Evolutionary conservation across 2,888 invertebrate genomes (phyloP).

Genomic region (Scaptomyza flava): DNA sequence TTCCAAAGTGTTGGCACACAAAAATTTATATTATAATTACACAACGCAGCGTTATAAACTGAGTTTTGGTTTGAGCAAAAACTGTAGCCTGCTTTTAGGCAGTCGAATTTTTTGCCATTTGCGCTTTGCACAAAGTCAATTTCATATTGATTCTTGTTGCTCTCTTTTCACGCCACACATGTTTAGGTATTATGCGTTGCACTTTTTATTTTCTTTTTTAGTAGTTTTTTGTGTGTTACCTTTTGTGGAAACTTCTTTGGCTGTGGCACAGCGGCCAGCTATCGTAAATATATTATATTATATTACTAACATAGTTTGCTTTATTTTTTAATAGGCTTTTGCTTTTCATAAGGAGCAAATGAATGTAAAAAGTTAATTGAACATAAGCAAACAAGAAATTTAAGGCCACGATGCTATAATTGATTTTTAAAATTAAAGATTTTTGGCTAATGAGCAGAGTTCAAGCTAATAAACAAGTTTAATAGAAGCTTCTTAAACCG

Average conservation of each 20-base stretch:
- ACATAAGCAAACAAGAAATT: slow-evolving; percentile 35
- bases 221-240: slow-evolving; percentile 2
- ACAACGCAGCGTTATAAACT: slow-evolving; percentile 32
- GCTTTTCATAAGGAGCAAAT: slow-evolving; percentile 2
- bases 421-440: too few species aligned
- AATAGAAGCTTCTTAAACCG: too few species aligned
- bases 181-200: slow-evolving; percentile 24
- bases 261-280: slow-evolving; percentile 5
- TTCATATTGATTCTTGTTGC: slow-evolving; percentile 38
- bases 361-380: slow-evolving; percentile 54
- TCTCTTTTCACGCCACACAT: slow-evolving; percentile 31
- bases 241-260: neutral
- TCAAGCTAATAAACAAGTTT: neutral
- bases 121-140: slow-evolving; percentile 45
- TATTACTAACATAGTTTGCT: slow-evolving; percentile 37
- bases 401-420: neutral
- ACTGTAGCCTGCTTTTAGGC: slow-evolving; percentile 67
- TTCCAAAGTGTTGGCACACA: slow-evolving; percentile 51
- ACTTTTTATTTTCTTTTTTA: slow-evolving; percentile 10
- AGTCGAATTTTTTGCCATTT: slow-evolving; percentile 15
- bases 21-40: slow-evolving; percentile 73
- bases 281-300: slow-evolving; percentile 19
- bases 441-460: neutral
- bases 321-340: neutral
- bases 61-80: slow-evolving; percentile 10